A percentile compares a stretch with the other conserved stretches of the same genome.
These are phyloP conservation scores for Daboia siamensis DNA, from an alignment of 2,113 vertebrate species.

Conservation along the genomic window DNA sequence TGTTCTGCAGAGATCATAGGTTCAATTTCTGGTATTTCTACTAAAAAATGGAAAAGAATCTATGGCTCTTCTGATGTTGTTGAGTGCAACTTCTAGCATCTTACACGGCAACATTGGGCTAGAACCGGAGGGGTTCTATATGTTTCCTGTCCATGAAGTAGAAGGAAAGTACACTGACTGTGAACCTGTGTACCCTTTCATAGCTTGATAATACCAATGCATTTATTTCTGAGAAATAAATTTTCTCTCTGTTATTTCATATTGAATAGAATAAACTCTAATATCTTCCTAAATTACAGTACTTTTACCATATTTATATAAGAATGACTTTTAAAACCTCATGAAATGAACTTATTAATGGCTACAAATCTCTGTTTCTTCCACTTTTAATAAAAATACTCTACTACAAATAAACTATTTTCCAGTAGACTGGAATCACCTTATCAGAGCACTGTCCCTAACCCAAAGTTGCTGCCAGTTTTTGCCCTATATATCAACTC, in stretches of 20 bases:
- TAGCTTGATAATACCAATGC: not conserved
- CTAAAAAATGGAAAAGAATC: not conserved
- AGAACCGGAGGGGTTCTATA: not conserved
- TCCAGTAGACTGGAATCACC: conserved; percentile 24
- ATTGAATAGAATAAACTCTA: not conserved
- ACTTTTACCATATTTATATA: not conserved
- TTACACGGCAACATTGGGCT: not conserved
- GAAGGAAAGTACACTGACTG: not conserved
- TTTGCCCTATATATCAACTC: conserved; percentile 38
- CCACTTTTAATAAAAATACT: not conserved
- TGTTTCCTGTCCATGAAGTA: not conserved
- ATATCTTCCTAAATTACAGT: not conserved
- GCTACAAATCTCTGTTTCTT: not conserved
- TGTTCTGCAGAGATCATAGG: not conserved
- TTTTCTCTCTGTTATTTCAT: not conserved
- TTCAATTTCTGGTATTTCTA: not conserved
- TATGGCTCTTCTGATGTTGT: not conserved
- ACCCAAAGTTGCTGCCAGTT: conserved; percentile 20
- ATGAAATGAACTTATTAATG: not conserved
- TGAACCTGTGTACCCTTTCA: not conserved
- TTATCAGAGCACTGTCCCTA: conserved; percentile 20
- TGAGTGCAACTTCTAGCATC: not conserved
- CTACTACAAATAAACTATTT: conserved; percentile 5
- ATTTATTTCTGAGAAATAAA: not conserved
- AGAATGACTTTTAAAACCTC: conserved; percentile 16